A percentile compares a stretch with the other conserved stretches of the same genome.
Conservation (phyloP, 2,113 vertebrate genomes). For the Lamprotornis superbus region DNA sequence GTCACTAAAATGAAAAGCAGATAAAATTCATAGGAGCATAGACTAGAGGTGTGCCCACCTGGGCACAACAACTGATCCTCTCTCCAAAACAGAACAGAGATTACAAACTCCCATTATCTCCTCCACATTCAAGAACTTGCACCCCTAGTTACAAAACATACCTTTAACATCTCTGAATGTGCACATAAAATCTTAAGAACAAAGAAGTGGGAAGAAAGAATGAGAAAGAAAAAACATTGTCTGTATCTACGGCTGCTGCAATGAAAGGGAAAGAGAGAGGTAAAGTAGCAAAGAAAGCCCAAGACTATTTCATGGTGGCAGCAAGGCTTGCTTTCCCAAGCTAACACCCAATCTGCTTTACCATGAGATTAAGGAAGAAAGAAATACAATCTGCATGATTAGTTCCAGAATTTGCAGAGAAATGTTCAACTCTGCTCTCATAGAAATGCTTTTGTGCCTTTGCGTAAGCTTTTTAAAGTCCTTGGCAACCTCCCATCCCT, state of each 20-base stretch:
- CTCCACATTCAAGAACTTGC: not conserved
- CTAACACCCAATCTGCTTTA: not conserved
- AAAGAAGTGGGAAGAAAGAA: not conserved
- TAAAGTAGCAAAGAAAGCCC: not conserved
- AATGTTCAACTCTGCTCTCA: not conserved
- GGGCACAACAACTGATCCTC: not conserved
- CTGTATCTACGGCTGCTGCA: not conserved
- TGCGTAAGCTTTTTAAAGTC: not conserved
- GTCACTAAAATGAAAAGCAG: not conserved
- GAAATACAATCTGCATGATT: not conserved
- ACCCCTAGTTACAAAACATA: not conserved
- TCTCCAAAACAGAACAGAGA: not conserved
- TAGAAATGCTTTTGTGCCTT: not conserved
- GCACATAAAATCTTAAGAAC: not conserved
- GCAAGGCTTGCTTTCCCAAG: not conserved
- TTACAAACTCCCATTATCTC: not conserved
- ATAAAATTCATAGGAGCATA: not conserved
- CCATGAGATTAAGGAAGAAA: not conserved
- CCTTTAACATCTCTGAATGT: not conserved
- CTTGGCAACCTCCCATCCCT: slow-evolving; percentile 7
- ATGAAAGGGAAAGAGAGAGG: not conserved
- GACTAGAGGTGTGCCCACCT: not conserved
- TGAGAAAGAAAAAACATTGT: not conserved
- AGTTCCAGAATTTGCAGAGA: slow-evolving; percentile 39
- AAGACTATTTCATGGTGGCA: not conserved